A percentile compares a stretch with the other conserved stretches of the same genome.
Evolutionary conservation across 2,888 invertebrate species (phyloP).

Genomic region (Drosophila longiperda): DNA sequence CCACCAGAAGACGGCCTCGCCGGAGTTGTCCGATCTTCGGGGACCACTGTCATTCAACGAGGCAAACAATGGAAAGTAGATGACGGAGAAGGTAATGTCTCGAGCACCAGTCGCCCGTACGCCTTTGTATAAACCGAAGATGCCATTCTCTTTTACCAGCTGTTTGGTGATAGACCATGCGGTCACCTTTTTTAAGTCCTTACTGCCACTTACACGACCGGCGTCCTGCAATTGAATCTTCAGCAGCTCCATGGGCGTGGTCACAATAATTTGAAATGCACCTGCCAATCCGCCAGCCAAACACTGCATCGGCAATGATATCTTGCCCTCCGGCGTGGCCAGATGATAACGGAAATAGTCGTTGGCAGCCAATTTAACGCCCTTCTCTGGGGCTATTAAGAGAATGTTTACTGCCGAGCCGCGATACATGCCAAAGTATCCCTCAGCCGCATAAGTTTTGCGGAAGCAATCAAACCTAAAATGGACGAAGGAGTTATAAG

Average conservation of each 20-base stretch:
- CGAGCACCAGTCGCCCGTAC: slow-evolving; percentile 94
- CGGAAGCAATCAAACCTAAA: slow-evolving; percentile 97
- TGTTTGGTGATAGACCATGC: slow-evolving; percentile 91
- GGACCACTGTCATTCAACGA: slow-evolving; percentile 94
- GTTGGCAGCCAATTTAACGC: slow-evolving; percentile 98
- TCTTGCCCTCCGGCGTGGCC: slow-evolving; percentile 88
- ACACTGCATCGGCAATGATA: slow-evolving; percentile 93
- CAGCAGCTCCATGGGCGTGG: slow-evolving; percentile 98
- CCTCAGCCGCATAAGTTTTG: slow-evolving; percentile 96
- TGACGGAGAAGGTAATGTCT: slow-evolving; percentile 96
- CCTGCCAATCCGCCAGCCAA: slow-evolving; percentile 97
- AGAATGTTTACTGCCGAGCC: slow-evolving; percentile 99
- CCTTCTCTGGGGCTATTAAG: slow-evolving; percentile 99
- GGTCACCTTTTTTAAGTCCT: slow-evolving; percentile 88
- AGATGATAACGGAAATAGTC: slow-evolving; percentile 96
- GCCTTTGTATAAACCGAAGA: slow-evolving; percentile 96
- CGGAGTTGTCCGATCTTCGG: slow-evolving; percentile 87
- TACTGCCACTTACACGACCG: slow-evolving; percentile 90
- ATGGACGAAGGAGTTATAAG: background rate
- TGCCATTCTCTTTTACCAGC: slow-evolving; percentile 92
- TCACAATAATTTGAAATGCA: slow-evolving; percentile 96
- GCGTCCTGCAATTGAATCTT: slow-evolving; percentile 99
- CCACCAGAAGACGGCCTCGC: slow-evolving; percentile 93
- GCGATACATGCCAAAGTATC: slow-evolving; percentile 99
- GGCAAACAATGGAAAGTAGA: slow-evolving; percentile 98